Conservation (phyloP, 2,888 invertebrate genomes). For the Xylota segnis region DNA sequence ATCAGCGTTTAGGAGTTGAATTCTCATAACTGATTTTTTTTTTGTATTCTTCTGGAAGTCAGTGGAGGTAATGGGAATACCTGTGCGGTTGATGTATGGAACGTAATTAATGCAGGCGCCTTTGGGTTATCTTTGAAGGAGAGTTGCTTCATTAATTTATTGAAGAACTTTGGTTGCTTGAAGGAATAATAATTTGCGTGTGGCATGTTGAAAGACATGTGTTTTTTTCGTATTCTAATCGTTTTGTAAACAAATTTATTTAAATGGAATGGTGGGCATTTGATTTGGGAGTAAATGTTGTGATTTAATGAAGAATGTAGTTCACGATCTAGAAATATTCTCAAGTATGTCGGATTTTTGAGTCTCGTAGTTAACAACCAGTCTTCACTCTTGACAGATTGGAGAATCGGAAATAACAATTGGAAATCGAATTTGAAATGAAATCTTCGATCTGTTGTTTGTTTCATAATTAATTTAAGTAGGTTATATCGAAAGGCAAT, state of each 20-base stretch:
- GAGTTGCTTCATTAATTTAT: constrained; percentile 65
- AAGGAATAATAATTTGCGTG: constrained; percentile 52
- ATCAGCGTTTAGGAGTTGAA: constrained; percentile 66
- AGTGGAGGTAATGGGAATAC: neutral
- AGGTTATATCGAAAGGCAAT: no score
- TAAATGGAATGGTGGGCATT: neutral
- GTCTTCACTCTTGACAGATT: no score
- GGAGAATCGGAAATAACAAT: no score
- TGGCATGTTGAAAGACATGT: constrained; percentile 37
- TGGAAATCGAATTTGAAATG: no score
- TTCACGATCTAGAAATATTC: no score
- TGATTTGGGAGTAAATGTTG: no score
- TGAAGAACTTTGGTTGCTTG: constrained; percentile 13
- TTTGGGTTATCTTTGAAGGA: constrained; percentile 47
- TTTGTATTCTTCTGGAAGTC: neutral
- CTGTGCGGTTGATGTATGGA: constrained; percentile 70
- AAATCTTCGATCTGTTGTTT: no score
- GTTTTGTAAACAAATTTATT: no score
- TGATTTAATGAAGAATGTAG: no score
- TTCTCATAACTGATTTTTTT: constrained; percentile 53
- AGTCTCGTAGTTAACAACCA: no score
- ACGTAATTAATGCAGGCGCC: constrained; percentile 74
- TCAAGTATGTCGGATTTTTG: no score
- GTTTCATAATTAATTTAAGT: no score
- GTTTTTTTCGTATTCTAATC: neutral